Base-by-base conservation (phyloP, 1,140 invertebrate genomes). In the Epicauta chinensis region DNA sequence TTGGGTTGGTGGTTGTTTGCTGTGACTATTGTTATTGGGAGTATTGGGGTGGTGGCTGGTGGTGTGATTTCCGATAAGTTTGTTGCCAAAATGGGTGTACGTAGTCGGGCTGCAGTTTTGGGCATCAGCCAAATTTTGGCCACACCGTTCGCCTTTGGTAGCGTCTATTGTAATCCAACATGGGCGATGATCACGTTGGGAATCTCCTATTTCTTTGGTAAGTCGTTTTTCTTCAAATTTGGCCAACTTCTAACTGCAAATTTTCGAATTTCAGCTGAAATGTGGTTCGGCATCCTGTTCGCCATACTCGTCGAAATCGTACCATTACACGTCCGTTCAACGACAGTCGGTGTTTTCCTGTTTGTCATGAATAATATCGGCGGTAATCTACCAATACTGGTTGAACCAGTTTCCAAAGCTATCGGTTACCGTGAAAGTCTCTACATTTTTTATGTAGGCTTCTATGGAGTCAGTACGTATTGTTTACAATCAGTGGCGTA, bases 341-440 rank as follows among this genome's bases (percentile, higher is more conserved):
- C 88, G 3, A 86, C 86, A 1, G 82, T 93, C 2, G 90, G 88
- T 0, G 78, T 92, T 2, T 93, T 91, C 62, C 73, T 93, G 2
- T 93, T 93, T 68, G 84, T 92, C 0, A 92, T 93, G 87, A 93
- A 93, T 71, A 93, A 92, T 68, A 81, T 92, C 50, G 90, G 89
- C n/a, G 90, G 90, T n/a, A 92, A 92, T 70, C 72, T 92, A 47
- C 90, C 90, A 5, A 89, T 93, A 61, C 71, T 91, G 0, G 87
- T 93, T 0, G 89, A 91, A 69, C 89, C 89, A 0, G 82, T 91
- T 0, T 82, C 87, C 14, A 83, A 86, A 66, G 75, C 75, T 0
- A 83, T 89, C 30, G 87, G 86, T n/a, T 92, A 89, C 66, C 76
- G 87, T 46, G 84, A 86, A 60, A 81, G 89, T 12, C 76, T 93